Evolutionary conservation across 2,113 vertebrate genomes (phyloP).

Genomic region (Ahaetulla prasina): DNA sequence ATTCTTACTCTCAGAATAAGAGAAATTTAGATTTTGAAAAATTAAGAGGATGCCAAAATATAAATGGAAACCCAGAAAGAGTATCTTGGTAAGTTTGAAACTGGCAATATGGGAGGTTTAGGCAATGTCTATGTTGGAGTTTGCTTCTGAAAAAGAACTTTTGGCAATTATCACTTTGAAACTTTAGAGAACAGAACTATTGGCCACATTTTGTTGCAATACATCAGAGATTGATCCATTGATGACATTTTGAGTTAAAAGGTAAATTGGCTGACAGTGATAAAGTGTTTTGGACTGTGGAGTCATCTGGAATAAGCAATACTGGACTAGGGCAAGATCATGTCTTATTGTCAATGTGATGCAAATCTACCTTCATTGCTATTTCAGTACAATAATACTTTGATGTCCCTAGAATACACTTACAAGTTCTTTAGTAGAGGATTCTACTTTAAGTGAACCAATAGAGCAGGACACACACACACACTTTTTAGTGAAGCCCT

Average conservation of each 20-base stretch:
- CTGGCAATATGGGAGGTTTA: not conserved
- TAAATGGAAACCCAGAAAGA: not conserved
- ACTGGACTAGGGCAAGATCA: not conserved
- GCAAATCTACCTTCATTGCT: not conserved
- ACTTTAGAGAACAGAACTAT: not conserved
- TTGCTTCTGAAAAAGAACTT: not conserved
- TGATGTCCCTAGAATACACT: not conserved
- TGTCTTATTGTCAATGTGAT: not conserved
- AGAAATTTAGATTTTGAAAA: not conserved
- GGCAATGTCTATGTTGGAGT: not conserved
- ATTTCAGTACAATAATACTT: not conserved
- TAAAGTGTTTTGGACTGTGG: not conserved
- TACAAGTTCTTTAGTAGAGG: not conserved
- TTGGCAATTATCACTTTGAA: not conserved
- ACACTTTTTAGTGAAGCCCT: not conserved
- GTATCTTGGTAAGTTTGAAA: not conserved
- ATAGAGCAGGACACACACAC: not conserved
- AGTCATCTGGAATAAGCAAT: not conserved
- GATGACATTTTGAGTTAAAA: not conserved
- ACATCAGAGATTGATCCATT: not conserved
- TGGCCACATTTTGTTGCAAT: not conserved
- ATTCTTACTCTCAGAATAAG: not conserved
- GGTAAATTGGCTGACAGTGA: not conserved
- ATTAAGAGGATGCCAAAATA: not conserved
- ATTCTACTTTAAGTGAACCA: not conserved